Evolutionary conservation across 2,113 vertebrate species (phyloP), one percentile per base, ranked within the genome.

Genomic region (Piprites chloris): DNA sequence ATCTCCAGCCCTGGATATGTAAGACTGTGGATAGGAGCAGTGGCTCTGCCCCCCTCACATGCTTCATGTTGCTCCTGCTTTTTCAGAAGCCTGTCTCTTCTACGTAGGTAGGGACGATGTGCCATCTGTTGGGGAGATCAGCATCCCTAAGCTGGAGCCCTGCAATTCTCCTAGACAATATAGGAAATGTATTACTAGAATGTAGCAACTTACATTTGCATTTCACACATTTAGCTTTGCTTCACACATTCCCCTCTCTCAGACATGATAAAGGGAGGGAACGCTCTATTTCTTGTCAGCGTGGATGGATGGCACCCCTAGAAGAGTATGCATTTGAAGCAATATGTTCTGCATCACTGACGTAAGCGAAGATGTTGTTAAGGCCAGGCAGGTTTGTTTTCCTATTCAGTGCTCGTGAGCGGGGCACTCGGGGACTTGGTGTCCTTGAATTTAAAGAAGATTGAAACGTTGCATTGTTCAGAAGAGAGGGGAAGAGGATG

Each of bases 371-470:
- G 95, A 95, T 63, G 90, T 89, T 75, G 89, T 59, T 89, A 66
- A 93, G 81, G 88, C 90, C 7, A 1, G 42, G 92, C 93, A 92
- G 84, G 90, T 91, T 89, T 85, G 52, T 87, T 97, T 94, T 96
- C 87, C 90, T 58, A 79, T 74, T 87, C 85, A 83, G 75, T 33
- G 72, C 93, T 50, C 49, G 66, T 2, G 20, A 92, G 89, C 12
- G 17, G 90, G 92, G 69, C 89, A 87, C 82, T 85, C 37, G 3
- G 85, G 75, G 83, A 83, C 92, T 90, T 10, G 15, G 72, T 86
- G 92, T 95, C 96, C 95, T 97, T 96, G 96, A 94, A 95, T 94
- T 90, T 93, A 92, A 95, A 95, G 95, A 77, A 93, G 93, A 96
- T 90, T 88, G 96, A 97, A 94, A 82, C 1, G 11, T 85, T 30